Evolutionary conservation across 2,797 vertebrate genomes (phyloP).

Genomic region (Phrynocephalus vlangalii): DNA sequence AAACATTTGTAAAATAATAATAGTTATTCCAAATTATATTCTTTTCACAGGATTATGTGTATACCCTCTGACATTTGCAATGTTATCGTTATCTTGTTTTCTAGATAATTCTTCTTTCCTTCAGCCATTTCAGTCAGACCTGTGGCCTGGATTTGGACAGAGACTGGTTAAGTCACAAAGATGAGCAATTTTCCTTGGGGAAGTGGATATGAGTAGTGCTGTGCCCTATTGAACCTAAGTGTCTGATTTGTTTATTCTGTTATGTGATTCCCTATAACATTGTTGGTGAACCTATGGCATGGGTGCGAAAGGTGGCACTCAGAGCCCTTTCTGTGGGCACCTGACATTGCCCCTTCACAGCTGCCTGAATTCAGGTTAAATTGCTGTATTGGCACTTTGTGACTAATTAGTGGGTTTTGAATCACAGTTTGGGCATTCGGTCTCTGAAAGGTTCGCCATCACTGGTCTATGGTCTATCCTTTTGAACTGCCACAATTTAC

Average conservation of each 20-base stretch:
- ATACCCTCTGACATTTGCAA: neutral
- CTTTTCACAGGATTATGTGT: neutral
- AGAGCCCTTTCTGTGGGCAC: no score
- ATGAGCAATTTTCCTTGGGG: slow-evolving; percentile 7
- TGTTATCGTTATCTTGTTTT: neutral
- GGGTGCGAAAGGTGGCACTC: no score
- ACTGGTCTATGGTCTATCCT: neutral
- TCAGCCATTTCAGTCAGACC: neutral
- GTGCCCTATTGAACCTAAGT: neutral
- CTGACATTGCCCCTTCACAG: no score
- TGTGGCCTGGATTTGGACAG: neutral
- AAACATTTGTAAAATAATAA: slow-evolving; percentile 3
- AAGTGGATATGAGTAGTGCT: neutral
- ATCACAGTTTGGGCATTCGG: no score
- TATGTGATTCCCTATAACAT: no score
- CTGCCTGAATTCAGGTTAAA: neutral
- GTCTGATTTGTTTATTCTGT: neutral
- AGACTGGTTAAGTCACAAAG: neutral
- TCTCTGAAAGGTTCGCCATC: no score
- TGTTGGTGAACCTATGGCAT: no score
- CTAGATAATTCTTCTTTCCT: neutral
- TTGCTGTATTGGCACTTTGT: no score
- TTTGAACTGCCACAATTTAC: neutral
- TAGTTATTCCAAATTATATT: neutral
- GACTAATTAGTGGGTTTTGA: no score